A percentile compares a stretch with the other conserved stretches of the same genome.
phyloP scores from a whole-genome alignment of 2,888 invertebrate genomes.

The Exephanes ischioxanthus region DNA sequence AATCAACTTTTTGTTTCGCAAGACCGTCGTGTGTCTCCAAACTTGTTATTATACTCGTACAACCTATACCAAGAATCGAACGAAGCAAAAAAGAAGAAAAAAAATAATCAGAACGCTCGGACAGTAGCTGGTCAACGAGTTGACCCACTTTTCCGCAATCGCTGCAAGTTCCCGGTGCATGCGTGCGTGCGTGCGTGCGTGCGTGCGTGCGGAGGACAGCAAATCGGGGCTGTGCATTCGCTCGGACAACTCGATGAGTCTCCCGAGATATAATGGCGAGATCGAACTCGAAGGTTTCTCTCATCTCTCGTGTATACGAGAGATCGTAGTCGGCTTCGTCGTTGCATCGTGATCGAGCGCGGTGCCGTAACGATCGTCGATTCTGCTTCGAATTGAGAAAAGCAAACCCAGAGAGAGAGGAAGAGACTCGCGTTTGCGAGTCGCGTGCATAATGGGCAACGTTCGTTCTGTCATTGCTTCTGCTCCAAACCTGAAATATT shows the following conservation, averaged over 20 bases:
- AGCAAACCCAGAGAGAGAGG: constrained; percentile 7
- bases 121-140: constrained; percentile 45
- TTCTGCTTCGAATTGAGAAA: constrained; percentile 38
- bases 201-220: constrained; percentile 51
- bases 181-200: constrained; percentile 47
- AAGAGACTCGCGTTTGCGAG: constrained; percentile 9
- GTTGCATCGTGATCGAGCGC: constrained; percentile 13
- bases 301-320: neutral
- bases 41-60: constrained; percentile 59
- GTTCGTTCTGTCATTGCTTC: constrained; percentile 3
- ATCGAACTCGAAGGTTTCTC: constrained; percentile 53
- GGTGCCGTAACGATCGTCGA: constrained; percentile 37
- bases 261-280: constrained; percentile 49
- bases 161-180: constrained; percentile 59
- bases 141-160: constrained; percentile 66
- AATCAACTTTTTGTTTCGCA: constrained; percentile 56
- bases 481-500: constrained; percentile 32
- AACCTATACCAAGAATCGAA: constrained; percentile 39
- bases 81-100: constrained; percentile 20
- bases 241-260: constrained; percentile 50
- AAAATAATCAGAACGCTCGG: constrained; percentile 43
- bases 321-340: constrained; percentile 23
- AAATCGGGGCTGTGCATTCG: constrained; percentile 44
- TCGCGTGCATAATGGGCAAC: constrained; percentile 47
- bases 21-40: constrained; percentile 34